Percentiles rank a stretch among this genome's conserved stretches.
phyloP scores from a whole-genome alignment of 1,140 invertebrate species.

The Cecropterus lyciades region DNA sequence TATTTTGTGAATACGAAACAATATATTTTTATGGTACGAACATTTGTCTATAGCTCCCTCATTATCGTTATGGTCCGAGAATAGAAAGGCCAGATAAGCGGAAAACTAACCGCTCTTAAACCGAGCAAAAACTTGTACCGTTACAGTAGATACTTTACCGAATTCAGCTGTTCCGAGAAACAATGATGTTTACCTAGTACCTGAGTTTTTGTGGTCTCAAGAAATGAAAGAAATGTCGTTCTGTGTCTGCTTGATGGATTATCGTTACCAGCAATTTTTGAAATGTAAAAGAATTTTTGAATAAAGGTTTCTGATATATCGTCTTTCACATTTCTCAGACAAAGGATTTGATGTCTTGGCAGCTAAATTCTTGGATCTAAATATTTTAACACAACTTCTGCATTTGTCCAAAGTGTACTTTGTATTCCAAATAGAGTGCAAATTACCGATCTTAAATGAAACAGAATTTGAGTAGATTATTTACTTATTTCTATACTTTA shows the following conservation, averaged over 20 bases:
- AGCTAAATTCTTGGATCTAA: too few relatives aligned
- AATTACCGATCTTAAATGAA: too few relatives aligned
- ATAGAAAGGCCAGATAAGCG: conserved; percentile 21
- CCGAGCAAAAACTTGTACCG: conserved; percentile 22
- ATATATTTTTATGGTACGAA: too few relatives aligned
- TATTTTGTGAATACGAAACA: not conserved
- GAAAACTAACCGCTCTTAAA: conserved; percentile 21
- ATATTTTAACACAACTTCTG: too few relatives aligned
- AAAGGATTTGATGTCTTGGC: too few relatives aligned
- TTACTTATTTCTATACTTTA: too few relatives aligned
- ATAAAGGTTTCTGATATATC: not conserved
- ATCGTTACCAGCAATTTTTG: not conserved
- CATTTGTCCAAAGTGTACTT: too few relatives aligned
- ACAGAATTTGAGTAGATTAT: too few relatives aligned
- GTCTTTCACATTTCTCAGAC: too few relatives aligned
- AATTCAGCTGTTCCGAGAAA: conserved; percentile 4
- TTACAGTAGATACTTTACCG: conserved; percentile 7
- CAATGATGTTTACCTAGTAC: conserved; percentile 6
- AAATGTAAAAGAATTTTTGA: not conserved
- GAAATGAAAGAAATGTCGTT: not conserved
- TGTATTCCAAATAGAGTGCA: too few relatives aligned
- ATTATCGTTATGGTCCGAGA: conserved; percentile 9
- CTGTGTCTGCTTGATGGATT: not conserved
- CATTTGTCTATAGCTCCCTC: too few relatives aligned
- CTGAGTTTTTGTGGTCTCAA: conserved; percentile 7